Base-by-base conservation (phyloP, 2,113 vertebrate genomes). In the Bubo bubo region DNA sequence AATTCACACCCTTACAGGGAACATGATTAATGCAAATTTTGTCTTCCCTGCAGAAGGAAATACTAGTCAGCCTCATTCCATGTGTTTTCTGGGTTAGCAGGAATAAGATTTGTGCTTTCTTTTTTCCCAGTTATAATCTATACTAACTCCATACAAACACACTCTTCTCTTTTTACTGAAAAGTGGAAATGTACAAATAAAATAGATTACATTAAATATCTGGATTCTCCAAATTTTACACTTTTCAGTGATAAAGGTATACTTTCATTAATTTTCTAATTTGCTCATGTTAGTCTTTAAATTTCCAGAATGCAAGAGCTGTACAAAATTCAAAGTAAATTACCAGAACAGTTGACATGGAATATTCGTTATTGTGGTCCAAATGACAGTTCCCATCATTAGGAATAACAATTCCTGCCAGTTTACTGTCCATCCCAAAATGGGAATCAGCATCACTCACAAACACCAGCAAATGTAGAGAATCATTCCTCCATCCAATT, bases 361-460 rank as follows among this genome's bases (percentile, higher is more conserved):
- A 98, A 87, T 99, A 99, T 93, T 99, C 99, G 62, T 99, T 99
- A 92, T 99, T 99, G 96, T 81, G 97, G 92, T 99, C 99, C 98
- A 99, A 97, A 95, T 99, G 99, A 96, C 99, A 99, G 91, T 99
- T 98, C 2, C 99, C 99, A 18, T 99, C 99, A 8, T 99, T 99
- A 82, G 99, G 99, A 94, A 99, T 98, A 88, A 99, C 99, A 6
- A 99, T 99, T 76, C 99, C 99, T 14, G 99, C 99, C 98, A 99
- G 97, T 97, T 99, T 99, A 95, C 99, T 99, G 97, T 99, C 99
- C 99, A 99, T 99, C 81, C 99, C 99, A 86, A 99, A 99, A 96
- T 99, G 99, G 56, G 99, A 99, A 98, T 99, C 99, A 0, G 98
- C 99, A 16, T 99, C 99, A 50, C 99, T 99, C 93, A 99, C 99